Conservation (phyloP, 2,888 invertebrate species). For the Phasia obesa region DNA sequence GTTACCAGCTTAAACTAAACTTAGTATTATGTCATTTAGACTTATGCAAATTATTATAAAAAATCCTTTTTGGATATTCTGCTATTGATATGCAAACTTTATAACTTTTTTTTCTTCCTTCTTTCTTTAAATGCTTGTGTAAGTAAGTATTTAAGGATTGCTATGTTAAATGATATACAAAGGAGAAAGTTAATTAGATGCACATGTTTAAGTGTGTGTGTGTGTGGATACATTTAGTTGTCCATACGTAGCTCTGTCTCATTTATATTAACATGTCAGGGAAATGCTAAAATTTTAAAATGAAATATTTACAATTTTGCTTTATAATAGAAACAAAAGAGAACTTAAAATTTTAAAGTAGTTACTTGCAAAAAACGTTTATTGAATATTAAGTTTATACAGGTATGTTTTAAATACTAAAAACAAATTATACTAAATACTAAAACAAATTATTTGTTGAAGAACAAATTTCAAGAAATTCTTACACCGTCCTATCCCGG, state of each 20-base stretch:
- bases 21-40: constrained; percentile 70
- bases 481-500: too few species aligned
- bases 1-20: constrained; percentile 46
- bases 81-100: constrained; percentile 68
- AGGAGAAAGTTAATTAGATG: constrained; percentile 59
- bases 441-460: background rate
- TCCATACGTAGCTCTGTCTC: background rate
- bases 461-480: too few species aligned
- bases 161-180: constrained; percentile 16
- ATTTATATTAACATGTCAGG: constrained; percentile 16
- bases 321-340: background rate
- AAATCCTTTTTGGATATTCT: constrained; percentile 61
- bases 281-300: constrained; percentile 37
- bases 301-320: background rate
- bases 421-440: background rate
- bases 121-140: background rate
- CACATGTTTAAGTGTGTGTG: constrained; percentile 31
- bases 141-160: background rate
- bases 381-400: constrained; percentile 1
- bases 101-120: background rate
- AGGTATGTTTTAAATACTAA: background rate
- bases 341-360: too few species aligned
- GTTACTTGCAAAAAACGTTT: background rate
- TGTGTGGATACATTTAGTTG: background rate
- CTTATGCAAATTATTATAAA: constrained; percentile 65